Evolutionary conservation across 1,140 invertebrate genomes (phyloP).

Genomic region (Apocrypta bakeri): DNA sequence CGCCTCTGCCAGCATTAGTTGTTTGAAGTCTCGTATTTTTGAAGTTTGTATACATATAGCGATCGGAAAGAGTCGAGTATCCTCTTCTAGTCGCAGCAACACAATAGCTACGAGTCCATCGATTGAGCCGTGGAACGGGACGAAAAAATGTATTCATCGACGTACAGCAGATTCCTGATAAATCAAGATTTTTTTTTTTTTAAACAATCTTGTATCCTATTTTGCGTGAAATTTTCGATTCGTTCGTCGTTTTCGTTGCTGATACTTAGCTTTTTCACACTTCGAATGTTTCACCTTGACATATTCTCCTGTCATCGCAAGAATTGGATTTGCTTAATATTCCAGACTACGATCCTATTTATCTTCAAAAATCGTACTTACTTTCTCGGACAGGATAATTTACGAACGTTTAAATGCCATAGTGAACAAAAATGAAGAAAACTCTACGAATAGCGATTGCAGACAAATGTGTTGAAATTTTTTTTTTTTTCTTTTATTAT

Average conservation of each 20-base stretch:
- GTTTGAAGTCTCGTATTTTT: not conserved
- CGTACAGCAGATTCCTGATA: not conserved
- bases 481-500: too few species aligned
- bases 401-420: too few species aligned
- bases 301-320: too few species aligned
- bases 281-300: too few species aligned
- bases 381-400: too few species aligned
- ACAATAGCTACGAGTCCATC: conserved; percentile 1
- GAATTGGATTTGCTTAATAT: too few species aligned
- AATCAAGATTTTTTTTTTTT: not conserved
- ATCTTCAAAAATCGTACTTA: too few species aligned
- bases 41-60: not conserved
- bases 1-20: not conserved
- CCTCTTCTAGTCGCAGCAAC: conserved; percentile 8
- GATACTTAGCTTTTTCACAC: too few species aligned
- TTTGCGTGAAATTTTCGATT: not conserved
- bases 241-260: not conserved
- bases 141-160: conserved; percentile 1
- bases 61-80: not conserved
- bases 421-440: too few species aligned
- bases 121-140: not conserved
- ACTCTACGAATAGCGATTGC: too few species aligned
- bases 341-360: too few species aligned
- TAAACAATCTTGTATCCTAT: not conserved
- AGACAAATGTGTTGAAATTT: too few species aligned